phyloP scores from a whole-genome alignment of 2,797 vertebrate species.

The Helostoma temminkii region DNA sequence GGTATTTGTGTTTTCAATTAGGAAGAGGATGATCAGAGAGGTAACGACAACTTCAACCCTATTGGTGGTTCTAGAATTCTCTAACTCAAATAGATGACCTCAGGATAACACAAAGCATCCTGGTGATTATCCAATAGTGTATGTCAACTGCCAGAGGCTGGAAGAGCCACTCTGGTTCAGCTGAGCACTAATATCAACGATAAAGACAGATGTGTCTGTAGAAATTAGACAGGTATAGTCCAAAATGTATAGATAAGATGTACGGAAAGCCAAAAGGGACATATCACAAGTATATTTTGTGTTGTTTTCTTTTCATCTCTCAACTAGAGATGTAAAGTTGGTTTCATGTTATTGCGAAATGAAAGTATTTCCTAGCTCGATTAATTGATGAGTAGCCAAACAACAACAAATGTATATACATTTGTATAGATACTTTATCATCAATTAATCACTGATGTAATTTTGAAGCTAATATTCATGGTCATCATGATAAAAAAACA shows the following conservation, averaged over 20 bases:
- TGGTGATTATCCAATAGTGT: constrained; percentile 39
- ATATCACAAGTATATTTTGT: not conserved
- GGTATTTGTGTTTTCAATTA: not conserved
- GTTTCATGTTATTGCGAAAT: too few species aligned
- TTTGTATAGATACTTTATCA: too few species aligned
- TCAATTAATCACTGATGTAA: too few species aligned
- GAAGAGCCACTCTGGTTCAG: not conserved
- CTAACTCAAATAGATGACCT: constrained; percentile 46
- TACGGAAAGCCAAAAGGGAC: not conserved
- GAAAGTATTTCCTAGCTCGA: too few species aligned
- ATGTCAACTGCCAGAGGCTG: not conserved
- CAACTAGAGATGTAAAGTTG: too few species aligned
- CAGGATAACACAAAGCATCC: constrained; percentile 55
- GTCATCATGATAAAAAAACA: too few species aligned
- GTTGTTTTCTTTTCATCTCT: not conserved
- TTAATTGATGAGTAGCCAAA: too few species aligned
- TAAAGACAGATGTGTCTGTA: not conserved
- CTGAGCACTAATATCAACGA: not conserved
- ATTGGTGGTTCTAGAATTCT: constrained; percentile 4
- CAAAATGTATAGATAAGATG: not conserved
- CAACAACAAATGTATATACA: too few species aligned
- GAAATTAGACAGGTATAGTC: constrained; percentile 1
- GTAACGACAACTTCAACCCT: constrained; percentile 15
- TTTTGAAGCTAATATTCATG: too few species aligned
- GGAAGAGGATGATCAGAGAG: constrained; percentile 1